Conservation (phyloP, 2,797 vertebrate genomes). For the Macropus fuliginosus region DNA sequence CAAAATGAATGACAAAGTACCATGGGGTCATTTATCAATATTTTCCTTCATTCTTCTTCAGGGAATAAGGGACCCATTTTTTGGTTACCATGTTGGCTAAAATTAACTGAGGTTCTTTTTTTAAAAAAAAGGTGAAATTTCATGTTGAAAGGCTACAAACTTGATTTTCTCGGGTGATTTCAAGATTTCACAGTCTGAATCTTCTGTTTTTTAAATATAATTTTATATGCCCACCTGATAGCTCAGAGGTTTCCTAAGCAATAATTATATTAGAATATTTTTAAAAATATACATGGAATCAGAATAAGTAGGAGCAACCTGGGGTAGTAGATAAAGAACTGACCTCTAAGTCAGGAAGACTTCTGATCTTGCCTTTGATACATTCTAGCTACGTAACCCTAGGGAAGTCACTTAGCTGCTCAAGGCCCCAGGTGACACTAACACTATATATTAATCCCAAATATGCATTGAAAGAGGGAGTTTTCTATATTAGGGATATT, state of each 20-base stretch:
- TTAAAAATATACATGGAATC: background rate
- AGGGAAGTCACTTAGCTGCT: background rate
- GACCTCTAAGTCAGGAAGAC: background rate
- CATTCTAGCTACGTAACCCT: background rate
- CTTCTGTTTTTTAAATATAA: conserved; percentile 64
- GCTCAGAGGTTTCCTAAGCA: conserved; percentile 52
- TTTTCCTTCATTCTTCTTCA: conserved; percentile 55
- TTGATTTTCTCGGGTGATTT: conserved; percentile 63
- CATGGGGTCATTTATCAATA: conserved; percentile 49
- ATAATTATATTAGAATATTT: background rate
- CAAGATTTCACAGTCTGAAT: conserved; percentile 58
- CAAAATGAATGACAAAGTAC: conserved; percentile 46
- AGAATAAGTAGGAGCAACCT: background rate
- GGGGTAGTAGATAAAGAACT: background rate
- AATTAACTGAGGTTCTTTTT: conserved; percentile 65
- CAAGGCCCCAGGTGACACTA: background rate
- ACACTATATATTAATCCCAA: background rate
- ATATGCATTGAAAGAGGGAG: background rate
- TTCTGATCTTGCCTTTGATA: background rate
- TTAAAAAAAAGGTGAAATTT: conserved; percentile 70
- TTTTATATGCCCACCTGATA: conserved; percentile 53
- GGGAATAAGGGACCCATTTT: conserved; percentile 59
- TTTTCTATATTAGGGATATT: background rate
- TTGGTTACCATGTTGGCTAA: conserved; percentile 67
- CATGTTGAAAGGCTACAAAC: conserved; percentile 65